These are phyloP conservation scores for Plecturocebus donacophilus DNA, from an alignment of 2,113 vertebrate species.

Conservation along the genomic window DNA sequence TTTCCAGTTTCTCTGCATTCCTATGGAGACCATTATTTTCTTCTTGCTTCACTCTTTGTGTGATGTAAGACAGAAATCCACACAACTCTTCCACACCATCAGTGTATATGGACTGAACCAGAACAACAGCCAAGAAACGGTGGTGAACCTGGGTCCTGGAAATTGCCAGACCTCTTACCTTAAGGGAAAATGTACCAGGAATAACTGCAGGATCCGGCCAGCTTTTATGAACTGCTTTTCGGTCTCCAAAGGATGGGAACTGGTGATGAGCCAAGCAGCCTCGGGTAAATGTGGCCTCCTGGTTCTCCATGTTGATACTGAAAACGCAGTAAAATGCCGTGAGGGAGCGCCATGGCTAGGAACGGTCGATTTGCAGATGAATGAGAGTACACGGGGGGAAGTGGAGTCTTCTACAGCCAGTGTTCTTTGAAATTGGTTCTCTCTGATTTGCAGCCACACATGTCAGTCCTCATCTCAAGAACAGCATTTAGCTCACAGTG, in stretches of 20 bases:
- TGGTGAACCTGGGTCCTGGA: rapidly evolving
- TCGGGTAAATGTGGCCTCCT: rapidly evolving
- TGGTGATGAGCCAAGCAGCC: rapidly evolving
- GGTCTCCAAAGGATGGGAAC: background rate
- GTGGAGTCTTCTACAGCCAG: background rate
- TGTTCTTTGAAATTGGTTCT: background rate
- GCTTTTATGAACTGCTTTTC: background rate
- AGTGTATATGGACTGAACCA: background rate
- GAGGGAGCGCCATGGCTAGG: rapidly evolving
- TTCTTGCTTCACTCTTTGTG: background rate
- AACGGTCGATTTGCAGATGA: rapidly evolving
- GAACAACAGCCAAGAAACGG: background rate
- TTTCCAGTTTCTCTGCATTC: background rate
- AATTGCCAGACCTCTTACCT: rapidly evolving
- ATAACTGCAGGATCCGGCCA: rapidly evolving
- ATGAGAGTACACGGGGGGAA: rapidly evolving
- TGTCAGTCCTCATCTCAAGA: too few species aligned
- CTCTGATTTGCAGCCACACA: rapidly evolving
- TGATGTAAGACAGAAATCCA: background rate
- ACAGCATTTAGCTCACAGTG: rapidly evolving
- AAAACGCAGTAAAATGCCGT: rapidly evolving
- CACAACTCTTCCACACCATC: background rate
- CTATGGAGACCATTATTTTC: background rate
- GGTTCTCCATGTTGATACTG: background rate
- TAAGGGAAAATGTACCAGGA: background rate